Base-by-base conservation (phyloP, 2,797 vertebrate genomes). In the Cichlasoma orientale region DNA sequence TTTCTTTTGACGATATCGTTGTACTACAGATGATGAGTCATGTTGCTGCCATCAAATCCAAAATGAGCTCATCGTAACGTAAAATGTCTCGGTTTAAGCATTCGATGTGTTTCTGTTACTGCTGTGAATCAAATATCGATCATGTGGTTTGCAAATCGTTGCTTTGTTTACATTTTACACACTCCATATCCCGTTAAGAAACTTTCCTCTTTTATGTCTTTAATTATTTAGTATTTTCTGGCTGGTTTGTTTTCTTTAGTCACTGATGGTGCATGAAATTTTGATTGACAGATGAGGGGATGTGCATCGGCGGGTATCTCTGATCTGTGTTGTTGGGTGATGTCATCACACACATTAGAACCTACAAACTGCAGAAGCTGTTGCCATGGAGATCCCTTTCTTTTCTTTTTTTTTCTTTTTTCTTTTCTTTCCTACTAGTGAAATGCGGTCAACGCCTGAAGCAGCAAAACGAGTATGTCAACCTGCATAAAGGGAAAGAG, bases 311-410 rank as follows among this genome's bases (percentile, higher is more conserved):
- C 69, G 75, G 77, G 69, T 85, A 72, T 74, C 78, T 85, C 68
- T 82, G 83, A 86, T 86, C 74, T 27, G 4, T 29, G 74, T 70
- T 80, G 82, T 38, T 55, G 73, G 77, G 82, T 91, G 86, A 86
- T 88, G 90, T 89, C 91, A 86, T 86, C 80, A 74, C 58, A 79
- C 73, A 41, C 56, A 19, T 77, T 85, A 82, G 79, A 83, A 91
- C 84, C 88, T 84, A 78, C 87, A 90, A 88, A 77, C 90, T 78
- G 89, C 79, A 85, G 79, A 90, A 90, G 80, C 88, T 89, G 92
- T 95, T 95, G 91, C 94, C 87, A 93, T 93, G 92, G 92, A 85
- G 86, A 95, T 81, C 4, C 25, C 33, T 36, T 52, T 41, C 9
- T 38, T 33, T 54, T 25, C 12, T 29, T 27, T 25, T 9, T 38